A percentile compares a stretch with the other conserved stretches of the same genome.
Evolutionary conservation across 2,888 invertebrate genomes (phyloP).

Genomic region (Ennomos erosarius): DNA sequence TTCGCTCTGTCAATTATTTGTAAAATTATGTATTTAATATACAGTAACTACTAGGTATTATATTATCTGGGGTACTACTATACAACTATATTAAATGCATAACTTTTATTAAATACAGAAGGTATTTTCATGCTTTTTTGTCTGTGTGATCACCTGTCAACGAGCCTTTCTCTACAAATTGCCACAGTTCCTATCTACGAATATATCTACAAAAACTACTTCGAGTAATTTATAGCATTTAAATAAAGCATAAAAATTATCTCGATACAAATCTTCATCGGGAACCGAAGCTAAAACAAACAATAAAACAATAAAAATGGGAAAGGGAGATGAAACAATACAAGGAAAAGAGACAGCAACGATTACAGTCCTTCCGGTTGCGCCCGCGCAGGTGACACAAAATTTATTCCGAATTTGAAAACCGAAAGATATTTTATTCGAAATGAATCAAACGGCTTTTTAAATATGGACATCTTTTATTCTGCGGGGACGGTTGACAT

Average conservation of each 20-base stretch:
- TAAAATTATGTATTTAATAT: too few relatives aligned
- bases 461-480: constrained; percentile 83
- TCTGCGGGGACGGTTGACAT: constrained; percentile 77
- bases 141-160: constrained; percentile 68
- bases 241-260: constrained; percentile 80
- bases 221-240: constrained; percentile 78
- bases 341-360: constrained; percentile 41
- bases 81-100: too few relatives aligned
- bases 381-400: constrained; percentile 81
- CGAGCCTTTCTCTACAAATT: constrained; percentile 67
- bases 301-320: constrained; percentile 61
- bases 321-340: constrained; percentile 39
- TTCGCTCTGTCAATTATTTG: too few relatives aligned
- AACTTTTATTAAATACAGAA: too few relatives aligned
- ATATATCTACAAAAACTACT: constrained; percentile 68
- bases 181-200: constrained; percentile 64
- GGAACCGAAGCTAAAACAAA: constrained; percentile 70
- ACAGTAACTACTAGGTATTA: too few relatives aligned
- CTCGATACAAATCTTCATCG: constrained; percentile 72
- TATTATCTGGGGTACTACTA: too few relatives aligned
- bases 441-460: constrained; percentile 83
- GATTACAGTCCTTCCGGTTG: constrained; percentile 77
- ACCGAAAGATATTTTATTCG: constrained; percentile 81
- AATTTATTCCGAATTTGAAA: constrained; percentile 85
- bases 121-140: constrained; percentile 10